Evolutionary conservation across 1,140 invertebrate species (phyloP).

Genomic region (Philotrypesis tridentata): DNA sequence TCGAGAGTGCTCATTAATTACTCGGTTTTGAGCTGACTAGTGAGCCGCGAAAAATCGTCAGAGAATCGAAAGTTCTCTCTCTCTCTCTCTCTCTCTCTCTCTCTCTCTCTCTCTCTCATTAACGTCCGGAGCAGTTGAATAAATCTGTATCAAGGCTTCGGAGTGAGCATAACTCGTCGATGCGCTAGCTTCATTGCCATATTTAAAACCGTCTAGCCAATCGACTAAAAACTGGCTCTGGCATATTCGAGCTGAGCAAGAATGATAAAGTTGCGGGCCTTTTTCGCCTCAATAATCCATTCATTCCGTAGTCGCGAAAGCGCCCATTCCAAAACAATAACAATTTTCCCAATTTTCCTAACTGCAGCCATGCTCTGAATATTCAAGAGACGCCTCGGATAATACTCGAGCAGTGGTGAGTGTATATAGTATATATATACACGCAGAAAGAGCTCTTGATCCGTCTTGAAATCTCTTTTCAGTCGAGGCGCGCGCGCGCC

Average conservation of each 20-base stretch:
- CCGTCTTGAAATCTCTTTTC: background rate
- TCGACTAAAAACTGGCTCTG: no score
- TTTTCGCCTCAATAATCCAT: no score
- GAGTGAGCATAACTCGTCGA: no score
- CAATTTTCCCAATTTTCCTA: background rate
- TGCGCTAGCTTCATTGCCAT: no score
- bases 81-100: background rate
- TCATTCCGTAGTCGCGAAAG: no score
- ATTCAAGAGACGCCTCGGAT: background rate
- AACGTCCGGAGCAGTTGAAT: no score
- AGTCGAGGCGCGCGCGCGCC: no score
- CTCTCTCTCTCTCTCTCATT: background rate
- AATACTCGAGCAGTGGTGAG: background rate
- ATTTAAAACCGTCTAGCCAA: no score
- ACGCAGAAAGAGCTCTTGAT: background rate
- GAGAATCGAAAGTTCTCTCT: background rate
- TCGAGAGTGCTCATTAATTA: background rate
- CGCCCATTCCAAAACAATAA: background rate
- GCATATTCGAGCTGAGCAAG: no score
- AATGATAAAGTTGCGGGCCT: no score
- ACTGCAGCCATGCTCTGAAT: no score
- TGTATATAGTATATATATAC: background rate
- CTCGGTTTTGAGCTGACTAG: background rate
- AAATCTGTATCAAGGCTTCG: no score
- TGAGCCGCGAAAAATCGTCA: background rate